These are phyloP conservation scores for Theocolax elegans DNA, from an alignment of 1,140 invertebrate species.

Conservation along the genomic window DNA sequence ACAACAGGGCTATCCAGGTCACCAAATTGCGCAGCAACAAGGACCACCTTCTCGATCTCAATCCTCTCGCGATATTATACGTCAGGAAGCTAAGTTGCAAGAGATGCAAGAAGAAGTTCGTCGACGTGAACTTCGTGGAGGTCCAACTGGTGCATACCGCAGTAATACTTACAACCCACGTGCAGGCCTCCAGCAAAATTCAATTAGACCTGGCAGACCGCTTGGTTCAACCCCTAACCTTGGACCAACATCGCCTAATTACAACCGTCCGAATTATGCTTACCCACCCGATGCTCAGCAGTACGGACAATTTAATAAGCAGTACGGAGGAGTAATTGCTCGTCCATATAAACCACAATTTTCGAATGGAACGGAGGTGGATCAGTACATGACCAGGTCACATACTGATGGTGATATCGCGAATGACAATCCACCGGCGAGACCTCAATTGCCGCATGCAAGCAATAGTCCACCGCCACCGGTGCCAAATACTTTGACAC, in stretches of 20 bases:
- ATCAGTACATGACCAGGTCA: constrained; percentile 51
- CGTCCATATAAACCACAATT: constrained; percentile 51
- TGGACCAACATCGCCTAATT: constrained; percentile 54
- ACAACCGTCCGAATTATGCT: constrained; percentile 52
- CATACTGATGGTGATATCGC: constrained; percentile 50
- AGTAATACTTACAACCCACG: constrained; percentile 56
- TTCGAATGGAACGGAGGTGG: constrained; percentile 49
- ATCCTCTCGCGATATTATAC: constrained; percentile 71
- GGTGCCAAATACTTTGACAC: constrained; percentile 77
- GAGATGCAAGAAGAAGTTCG: constrained; percentile 86
- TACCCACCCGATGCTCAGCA: constrained; percentile 51
- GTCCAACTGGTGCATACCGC: constrained; percentile 58
- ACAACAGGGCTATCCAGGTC: constrained; percentile 49
- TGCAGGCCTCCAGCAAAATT: constrained; percentile 47
- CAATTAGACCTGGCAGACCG: constrained; percentile 51
- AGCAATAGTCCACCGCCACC: constrained; percentile 74
- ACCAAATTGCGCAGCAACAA: constrained; percentile 57
- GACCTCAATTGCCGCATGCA: constrained; percentile 56
- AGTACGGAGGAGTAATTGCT: constrained; percentile 53
- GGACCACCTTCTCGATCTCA: constrained; percentile 65
- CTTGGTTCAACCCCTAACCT: constrained; percentile 58
- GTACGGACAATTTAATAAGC: constrained; percentile 50
- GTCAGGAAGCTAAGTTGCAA: constrained; percentile 81
- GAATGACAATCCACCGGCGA: constrained; percentile 48
- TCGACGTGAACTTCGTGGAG: constrained; percentile 74